phyloP scores from a whole-genome alignment of 2,797 vertebrate genomes.

The Masticophis lateralis region DNA sequence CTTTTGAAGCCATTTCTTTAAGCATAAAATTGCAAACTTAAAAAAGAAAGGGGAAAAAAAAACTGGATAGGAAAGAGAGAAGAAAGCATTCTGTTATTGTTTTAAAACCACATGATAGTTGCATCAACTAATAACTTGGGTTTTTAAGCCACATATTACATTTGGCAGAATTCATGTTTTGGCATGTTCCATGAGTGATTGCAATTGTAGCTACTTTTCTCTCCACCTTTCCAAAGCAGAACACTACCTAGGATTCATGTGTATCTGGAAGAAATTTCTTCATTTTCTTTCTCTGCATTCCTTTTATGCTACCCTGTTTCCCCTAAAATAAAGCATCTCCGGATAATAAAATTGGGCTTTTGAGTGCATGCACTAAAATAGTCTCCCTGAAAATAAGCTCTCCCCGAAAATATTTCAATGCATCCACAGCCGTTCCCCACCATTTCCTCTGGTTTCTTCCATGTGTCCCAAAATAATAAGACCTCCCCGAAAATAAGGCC shows the following conservation, averaged over 20 bases:
- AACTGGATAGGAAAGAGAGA: not conserved
- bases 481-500: too few relatives aligned
- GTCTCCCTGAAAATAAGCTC: too few relatives aligned
- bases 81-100: slow-evolving; percentile 28
- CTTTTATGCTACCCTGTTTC: slow-evolving; percentile 54
- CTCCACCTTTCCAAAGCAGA: slow-evolving; percentile 48
- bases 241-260: slow-evolving; percentile 61
- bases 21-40: slow-evolving; percentile 43
- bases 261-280: slow-evolving; percentile 63
- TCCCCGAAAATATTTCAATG: too few relatives aligned
- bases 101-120: slow-evolving; percentile 31
- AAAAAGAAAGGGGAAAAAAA: not conserved
- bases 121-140: slow-evolving; percentile 32
- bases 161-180: slow-evolving; percentile 66
- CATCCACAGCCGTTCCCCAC: too few relatives aligned
- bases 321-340: too few relatives aligned
- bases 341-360: too few relatives aligned
- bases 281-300: slow-evolving; percentile 49
- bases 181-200: slow-evolving; percentile 52
- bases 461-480: too few relatives aligned
- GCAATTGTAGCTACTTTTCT: slow-evolving; percentile 60
- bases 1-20: slow-evolving; percentile 33
- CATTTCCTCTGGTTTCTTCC: too few relatives aligned
- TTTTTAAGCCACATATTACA: slow-evolving; percentile 56
- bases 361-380: too few relatives aligned